These are phyloP conservation scores for Chaetoderma sp. DNA, from an alignment of 2,888 invertebrate genomes.

Conservation along the genomic window DNA sequence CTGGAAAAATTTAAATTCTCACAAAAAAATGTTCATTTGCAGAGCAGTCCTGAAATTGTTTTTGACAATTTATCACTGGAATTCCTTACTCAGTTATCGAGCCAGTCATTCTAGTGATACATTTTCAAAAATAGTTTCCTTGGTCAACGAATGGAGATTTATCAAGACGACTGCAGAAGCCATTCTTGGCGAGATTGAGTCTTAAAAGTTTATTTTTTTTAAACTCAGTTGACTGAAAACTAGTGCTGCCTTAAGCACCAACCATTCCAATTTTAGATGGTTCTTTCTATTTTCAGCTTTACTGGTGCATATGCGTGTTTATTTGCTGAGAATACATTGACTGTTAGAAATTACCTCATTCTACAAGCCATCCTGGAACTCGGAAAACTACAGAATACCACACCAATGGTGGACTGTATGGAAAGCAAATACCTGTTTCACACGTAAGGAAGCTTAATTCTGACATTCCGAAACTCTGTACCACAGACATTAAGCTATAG, in stretches of 20 bases:
- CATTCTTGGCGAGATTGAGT: no score
- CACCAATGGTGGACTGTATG: constrained; percentile 57
- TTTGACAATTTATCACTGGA: no score
- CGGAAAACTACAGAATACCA: constrained; percentile 49
- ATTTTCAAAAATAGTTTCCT: no score
- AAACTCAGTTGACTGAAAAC: no score
- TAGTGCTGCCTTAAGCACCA: not conserved
- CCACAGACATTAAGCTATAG: no score
- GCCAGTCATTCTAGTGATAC: no score
- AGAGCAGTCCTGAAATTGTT: not conserved
- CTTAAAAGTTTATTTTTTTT: not conserved
- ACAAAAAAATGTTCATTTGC: no score
- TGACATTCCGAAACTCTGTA: no score
- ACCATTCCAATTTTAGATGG: not conserved
- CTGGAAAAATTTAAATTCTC: no score
- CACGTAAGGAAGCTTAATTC: constrained; percentile 51
- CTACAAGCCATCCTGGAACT: constrained; percentile 61
- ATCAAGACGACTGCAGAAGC: no score
- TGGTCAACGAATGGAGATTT: no score
- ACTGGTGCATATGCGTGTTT: constrained; percentile 18
- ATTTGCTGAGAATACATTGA: constrained; percentile 54
- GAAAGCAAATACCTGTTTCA: constrained; percentile 58
- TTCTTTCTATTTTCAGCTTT: not conserved
- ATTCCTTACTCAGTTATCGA: no score
- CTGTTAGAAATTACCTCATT: constrained; percentile 59